Base-by-base conservation (phyloP, 1,140 invertebrate species). In the Pachypeltis micranthus region DNA sequence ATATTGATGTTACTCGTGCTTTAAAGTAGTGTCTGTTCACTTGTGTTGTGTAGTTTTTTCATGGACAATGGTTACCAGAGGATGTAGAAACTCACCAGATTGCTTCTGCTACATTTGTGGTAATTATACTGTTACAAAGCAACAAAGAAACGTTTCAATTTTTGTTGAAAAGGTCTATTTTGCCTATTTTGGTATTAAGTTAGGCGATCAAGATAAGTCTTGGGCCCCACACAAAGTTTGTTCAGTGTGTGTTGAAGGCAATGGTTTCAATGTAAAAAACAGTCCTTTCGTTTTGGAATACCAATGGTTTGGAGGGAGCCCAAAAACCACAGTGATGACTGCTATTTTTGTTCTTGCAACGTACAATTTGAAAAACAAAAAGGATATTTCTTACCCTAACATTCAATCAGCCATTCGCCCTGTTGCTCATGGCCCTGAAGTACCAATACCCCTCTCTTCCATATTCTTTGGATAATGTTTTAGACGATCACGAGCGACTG, bases 151-250 rank as follows among this genome's bases (percentile, higher is more conserved):
- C 21, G 59, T 63, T 39, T 21, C 28, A 19, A 29, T 31, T 63
- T 63, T 34, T 60, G 39, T 63, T 56, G 34, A 65, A 63, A 65
- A 65, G 31, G 31, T 65, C 26, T 63, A 67, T 44, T 63, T 60
- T 54, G 65, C 51, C 3, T 68, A 68, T 31, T 67, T 67, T 59
- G 44, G 54, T 28, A 55, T 69, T 24, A 67, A 66, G 61, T 25
- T 70, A 25, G 67, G 67, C 51, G 63, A 67, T 62, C 69, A 70
- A 64, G 66, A 68, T 28, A 66, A 70, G 54, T 28, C 55, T 28
- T 67, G 47, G 60, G 65, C 56, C 61, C 31, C 55, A 24, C 66
- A 65, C 26, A 65, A 61, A 55, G 66, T 69, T 16, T 39, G 31
- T 16, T 10, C 64, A 66, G 29, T 34, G 29, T 66, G 62, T 57